These are phyloP conservation scores for Myanophis thanlyinensis DNA, from an alignment of 2,113 vertebrate genomes.

Conservation along the genomic window DNA sequence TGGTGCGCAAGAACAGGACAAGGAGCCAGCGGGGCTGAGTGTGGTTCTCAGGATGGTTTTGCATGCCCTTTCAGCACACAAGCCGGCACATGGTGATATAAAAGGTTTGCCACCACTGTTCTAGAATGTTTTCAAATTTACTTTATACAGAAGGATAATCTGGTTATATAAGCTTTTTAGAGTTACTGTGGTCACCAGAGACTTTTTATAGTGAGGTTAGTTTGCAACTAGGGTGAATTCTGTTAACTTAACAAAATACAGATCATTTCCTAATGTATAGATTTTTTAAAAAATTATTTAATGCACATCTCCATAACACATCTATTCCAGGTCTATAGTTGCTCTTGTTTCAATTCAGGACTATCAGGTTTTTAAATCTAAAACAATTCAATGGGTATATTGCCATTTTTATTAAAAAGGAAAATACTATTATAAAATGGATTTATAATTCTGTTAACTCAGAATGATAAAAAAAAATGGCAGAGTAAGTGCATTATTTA, in stretches of 20 bases:
- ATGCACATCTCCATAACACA: background rate
- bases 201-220: background rate
- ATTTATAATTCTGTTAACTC: background rate
- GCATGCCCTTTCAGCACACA: no score
- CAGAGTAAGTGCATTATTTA: background rate
- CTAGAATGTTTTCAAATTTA: background rate
- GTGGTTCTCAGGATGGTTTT: no score
- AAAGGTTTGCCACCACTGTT: no score
- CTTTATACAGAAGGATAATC: background rate
- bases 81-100: no score
- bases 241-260: background rate
- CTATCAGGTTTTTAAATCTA: background rate
- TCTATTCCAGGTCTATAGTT: background rate
- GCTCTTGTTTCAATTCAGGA: background rate
- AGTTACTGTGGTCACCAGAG: background rate
- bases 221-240: background rate
- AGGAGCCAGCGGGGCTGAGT: no score
- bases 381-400: background rate
- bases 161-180: background rate
- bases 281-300: background rate
- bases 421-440: background rate
- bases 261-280: background rate
- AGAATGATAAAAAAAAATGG: background rate
- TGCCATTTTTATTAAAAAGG: background rate
- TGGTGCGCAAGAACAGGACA: no score